These are phyloP conservation scores for Drosophila kuntzei DNA, from an alignment of 2,888 invertebrate species.

Conservation along the genomic window DNA sequence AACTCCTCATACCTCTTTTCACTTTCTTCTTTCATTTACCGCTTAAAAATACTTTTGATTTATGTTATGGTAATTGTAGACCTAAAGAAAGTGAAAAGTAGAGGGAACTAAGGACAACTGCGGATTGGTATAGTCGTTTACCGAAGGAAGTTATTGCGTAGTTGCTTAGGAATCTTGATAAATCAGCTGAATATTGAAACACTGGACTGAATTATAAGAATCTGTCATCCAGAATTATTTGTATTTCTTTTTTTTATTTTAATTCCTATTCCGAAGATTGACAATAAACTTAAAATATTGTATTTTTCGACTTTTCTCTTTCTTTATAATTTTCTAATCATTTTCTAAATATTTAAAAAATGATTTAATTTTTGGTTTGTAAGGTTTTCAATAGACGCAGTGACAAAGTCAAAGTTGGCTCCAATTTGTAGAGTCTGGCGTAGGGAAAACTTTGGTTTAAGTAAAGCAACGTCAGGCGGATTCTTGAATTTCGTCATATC, in stretches of 20 bases:
- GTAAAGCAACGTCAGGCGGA: too few relatives aligned
- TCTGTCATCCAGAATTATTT: neutral
- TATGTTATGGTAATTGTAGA: constrained; percentile 75
- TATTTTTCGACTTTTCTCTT: too few relatives aligned
- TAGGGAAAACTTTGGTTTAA: too few relatives aligned
- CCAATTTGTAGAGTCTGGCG: too few relatives aligned
- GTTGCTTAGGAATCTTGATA: constrained; percentile 13
- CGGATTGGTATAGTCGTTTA: constrained; percentile 10
- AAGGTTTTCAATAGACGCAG: too few relatives aligned
- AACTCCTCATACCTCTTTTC: constrained; percentile 15
- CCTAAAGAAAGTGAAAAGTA: constrained; percentile 12
- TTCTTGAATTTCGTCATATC: too few relatives aligned
- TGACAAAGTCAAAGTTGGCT: too few relatives aligned
- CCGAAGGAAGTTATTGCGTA: constrained; percentile 17
- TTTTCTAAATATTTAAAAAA: too few relatives aligned
- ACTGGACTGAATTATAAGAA: neutral
- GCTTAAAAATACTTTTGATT: constrained; percentile 69
- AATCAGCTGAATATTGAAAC: neutral
- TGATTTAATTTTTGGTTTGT: too few relatives aligned
- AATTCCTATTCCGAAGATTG: neutral
- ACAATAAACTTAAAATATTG: too few relatives aligned
- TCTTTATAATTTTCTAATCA: neutral
- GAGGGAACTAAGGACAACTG: neutral
- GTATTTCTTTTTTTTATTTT: neutral
- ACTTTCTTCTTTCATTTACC: constrained; percentile 31